Percentiles rank a stretch among this genome's conserved stretches.
These are phyloP conservation scores for Electrona antarctica DNA, from an alignment of 2,113 vertebrate genomes.

Conservation along the genomic window DNA sequence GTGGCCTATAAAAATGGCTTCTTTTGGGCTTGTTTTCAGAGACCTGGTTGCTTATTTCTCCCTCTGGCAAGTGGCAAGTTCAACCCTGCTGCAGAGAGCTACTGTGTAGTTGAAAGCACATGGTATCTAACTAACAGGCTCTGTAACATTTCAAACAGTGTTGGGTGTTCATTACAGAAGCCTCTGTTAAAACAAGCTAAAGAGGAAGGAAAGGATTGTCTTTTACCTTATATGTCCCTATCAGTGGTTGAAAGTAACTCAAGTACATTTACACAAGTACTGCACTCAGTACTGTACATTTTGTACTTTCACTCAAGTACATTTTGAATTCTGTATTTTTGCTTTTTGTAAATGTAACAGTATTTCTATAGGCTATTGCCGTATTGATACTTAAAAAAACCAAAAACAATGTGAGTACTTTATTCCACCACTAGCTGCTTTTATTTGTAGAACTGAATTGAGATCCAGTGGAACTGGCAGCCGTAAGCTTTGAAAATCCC, in stretches of 20 bases:
- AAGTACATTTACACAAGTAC: too few species aligned
- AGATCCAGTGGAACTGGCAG: not conserved
- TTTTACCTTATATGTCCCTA: too few species aligned
- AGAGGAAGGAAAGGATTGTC: not conserved
- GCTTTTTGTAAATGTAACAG: too few species aligned
- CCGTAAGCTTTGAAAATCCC: conserved; percentile 14
- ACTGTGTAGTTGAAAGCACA: conserved; percentile 13
- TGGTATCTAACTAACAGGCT: not conserved
- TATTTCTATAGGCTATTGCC: too few species aligned
- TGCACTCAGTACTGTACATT: too few species aligned
- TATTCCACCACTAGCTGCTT: not conserved
- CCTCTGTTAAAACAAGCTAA: not conserved
- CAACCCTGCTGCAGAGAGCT: too few species aligned
- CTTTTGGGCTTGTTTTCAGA: too few species aligned
- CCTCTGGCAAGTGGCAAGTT: too few species aligned
- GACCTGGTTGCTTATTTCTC: too few species aligned
- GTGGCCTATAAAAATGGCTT: too few species aligned
- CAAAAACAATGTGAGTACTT: not conserved
- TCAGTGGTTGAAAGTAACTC: not conserved
- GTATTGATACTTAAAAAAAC: not conserved
- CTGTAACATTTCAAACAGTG: not conserved
- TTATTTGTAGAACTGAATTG: not conserved
- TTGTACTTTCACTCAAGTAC: too few species aligned
- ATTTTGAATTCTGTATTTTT: too few species aligned
- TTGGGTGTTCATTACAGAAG: not conserved